phyloP scores from a whole-genome alignment of 2,888 invertebrate genomes.

The Drosophila melanosoma region DNA sequence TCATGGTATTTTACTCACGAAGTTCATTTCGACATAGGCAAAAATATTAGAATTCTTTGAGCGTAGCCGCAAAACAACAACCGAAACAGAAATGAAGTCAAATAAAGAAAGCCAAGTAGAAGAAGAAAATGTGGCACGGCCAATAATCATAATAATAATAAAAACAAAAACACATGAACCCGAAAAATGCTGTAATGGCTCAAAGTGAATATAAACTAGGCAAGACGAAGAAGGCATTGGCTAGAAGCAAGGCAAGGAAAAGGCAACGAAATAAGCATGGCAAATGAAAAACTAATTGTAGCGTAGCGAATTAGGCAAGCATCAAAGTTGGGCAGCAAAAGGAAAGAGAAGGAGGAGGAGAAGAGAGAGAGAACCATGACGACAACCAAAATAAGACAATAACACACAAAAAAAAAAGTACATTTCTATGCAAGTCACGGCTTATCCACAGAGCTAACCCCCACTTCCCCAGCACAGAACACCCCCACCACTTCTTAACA shows the following conservation, averaged over 20 bases:
- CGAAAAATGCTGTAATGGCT: conserved; percentile 14
- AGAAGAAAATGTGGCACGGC: conserved; percentile 45
- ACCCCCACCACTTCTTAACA: not conserved
- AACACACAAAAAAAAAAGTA: conserved; percentile 21
- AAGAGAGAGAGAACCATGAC: not conserved
- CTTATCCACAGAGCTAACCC: conserved; percentile 49
- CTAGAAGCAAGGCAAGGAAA: not conserved
- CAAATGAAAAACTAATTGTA: conserved; percentile 80
- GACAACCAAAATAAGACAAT: not conserved
- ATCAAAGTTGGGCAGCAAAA: conserved; percentile 46
- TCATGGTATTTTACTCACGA: conserved; percentile 77
- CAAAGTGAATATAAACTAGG: conserved; percentile 52
- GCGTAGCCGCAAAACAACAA: conserved; percentile 29
- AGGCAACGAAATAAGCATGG: conserved; percentile 47
- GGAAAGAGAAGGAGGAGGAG: conserved; percentile 1
- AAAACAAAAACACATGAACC: conserved; percentile 43
- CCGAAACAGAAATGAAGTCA: conserved; percentile 14
- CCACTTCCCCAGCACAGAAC: not conserved
- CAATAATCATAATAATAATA: conserved; percentile 58
- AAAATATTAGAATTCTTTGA: conserved; percentile 73
- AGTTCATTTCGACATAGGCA: conserved; percentile 69
- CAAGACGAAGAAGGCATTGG: not conserved
- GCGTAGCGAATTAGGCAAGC: conserved; percentile 73
- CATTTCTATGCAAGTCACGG: conserved; percentile 77
- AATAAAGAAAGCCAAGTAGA: conserved; percentile 14